Percentiles rank a stretch among this genome's conserved stretches.
These are phyloP conservation scores for Liasis olivaceus DNA, from an alignment of 2,797 vertebrate genomes.

Conservation along the genomic window DNA sequence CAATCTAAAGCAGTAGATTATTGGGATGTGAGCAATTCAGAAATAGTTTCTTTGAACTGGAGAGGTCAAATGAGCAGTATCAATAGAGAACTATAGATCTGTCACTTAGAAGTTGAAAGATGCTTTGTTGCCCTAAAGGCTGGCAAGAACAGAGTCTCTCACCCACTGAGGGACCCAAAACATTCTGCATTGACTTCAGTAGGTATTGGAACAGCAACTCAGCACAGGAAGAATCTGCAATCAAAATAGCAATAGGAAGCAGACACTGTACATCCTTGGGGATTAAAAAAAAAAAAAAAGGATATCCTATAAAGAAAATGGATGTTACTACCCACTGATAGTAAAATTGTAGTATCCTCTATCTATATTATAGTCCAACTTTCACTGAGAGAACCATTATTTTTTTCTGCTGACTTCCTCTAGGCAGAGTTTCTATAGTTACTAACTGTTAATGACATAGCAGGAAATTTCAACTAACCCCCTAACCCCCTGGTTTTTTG, in stretches of 20 bases:
- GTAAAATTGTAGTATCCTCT: constrained; percentile 27
- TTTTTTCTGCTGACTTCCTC: constrained; percentile 32
- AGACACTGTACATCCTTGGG: background rate
- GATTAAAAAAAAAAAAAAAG: constrained; percentile 13
- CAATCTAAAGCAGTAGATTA: constrained; percentile 26
- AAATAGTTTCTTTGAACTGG: constrained; percentile 28
- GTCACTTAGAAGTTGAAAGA: constrained; percentile 15
- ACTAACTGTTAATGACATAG: constrained; percentile 61
- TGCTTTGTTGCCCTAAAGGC: constrained; percentile 23
- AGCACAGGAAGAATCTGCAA: background rate
- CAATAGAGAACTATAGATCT: background rate
- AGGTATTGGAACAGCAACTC: background rate
- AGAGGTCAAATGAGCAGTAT: constrained; percentile 4
- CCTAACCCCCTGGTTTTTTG: constrained; percentile 55
- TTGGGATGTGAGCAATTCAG: constrained; percentile 30
- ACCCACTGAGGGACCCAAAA: background rate
- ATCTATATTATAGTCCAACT: constrained; percentile 33
- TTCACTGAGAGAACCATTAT: constrained; percentile 39
- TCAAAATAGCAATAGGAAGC: constrained; percentile 2
- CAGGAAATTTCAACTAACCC: constrained; percentile 52
- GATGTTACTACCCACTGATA: background rate
- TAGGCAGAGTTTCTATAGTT: constrained; percentile 44
- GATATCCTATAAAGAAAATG: constrained; percentile 4
- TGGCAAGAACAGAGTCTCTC: constrained; percentile 3
- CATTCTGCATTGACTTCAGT: background rate